phyloP scores from a whole-genome alignment of 2,888 invertebrate genomes.

The Microctonus aethiopoides region DNA sequence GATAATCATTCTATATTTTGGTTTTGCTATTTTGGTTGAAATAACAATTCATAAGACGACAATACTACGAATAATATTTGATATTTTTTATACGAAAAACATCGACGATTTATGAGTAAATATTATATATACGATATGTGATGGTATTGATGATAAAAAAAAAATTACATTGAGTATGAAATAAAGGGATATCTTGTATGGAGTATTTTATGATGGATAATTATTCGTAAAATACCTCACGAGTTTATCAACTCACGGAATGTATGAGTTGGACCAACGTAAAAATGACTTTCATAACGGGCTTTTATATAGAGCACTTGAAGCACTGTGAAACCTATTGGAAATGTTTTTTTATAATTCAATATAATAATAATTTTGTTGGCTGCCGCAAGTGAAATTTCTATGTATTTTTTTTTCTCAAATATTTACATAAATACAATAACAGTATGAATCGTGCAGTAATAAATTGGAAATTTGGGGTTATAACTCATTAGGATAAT shows the following conservation, averaged over 20 bases:
- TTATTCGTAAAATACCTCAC: neutral
- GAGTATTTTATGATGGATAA: neutral
- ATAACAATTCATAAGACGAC: slow-evolving; percentile 2
- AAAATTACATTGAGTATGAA: slow-evolving; percentile 8
- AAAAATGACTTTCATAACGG: neutral
- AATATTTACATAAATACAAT: slow-evolving; percentile 33
- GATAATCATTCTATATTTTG: slow-evolving; percentile 13
- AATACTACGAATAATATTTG: neutral
- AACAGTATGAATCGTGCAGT: neutral
- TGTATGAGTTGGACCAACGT: neutral
- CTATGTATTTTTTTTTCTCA: slow-evolving; percentile 4
- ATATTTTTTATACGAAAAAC: neutral
- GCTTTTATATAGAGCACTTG: neutral
- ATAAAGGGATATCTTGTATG: neutral
- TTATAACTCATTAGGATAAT: neutral
- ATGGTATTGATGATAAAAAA: neutral
- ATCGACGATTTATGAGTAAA: neutral
- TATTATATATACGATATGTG: neutral
- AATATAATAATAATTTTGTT: neutral
- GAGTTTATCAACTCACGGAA: neutral
- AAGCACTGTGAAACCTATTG: neutral
- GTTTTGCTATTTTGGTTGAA: slow-evolving; percentile 21
- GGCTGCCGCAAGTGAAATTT: neutral
- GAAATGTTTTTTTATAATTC: neutral
- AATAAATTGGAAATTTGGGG: neutral